Evolutionary conservation across 2,888 invertebrate genomes (phyloP).

Genomic region (Leucophenga montana): DNA sequence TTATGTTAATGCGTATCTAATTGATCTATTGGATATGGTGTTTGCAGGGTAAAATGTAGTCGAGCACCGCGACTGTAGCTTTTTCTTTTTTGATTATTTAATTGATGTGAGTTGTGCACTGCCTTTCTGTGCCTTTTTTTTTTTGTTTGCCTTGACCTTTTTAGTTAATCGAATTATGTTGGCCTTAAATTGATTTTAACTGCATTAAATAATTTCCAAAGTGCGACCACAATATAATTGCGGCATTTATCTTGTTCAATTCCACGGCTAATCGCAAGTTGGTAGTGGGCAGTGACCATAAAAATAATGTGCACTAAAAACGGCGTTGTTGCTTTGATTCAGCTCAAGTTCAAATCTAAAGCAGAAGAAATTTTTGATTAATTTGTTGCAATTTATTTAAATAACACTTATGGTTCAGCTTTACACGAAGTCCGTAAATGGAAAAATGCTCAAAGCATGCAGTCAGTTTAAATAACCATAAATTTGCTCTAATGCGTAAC

Average conservation of each 20-base stretch:
- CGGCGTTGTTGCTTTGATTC: background rate
- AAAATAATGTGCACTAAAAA: background rate
- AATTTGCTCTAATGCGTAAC: constrained; percentile 1
- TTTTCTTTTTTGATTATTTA: too few relatives aligned
- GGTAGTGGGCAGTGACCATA: constrained; percentile 1
- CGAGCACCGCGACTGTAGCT: too few relatives aligned
- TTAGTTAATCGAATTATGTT: background rate
- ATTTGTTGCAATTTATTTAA: constrained; percentile 17
- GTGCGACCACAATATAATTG: too few relatives aligned
- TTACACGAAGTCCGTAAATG: background rate
- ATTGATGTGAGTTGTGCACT: too few relatives aligned
- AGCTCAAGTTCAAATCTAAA: constrained; percentile 40
- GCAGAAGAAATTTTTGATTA: constrained; percentile 23
- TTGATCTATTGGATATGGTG: too few relatives aligned
- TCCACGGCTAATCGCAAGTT: too few relatives aligned
- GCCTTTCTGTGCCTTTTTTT: background rate
- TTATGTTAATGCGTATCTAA: too few relatives aligned
- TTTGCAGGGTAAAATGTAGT: too few relatives aligned
- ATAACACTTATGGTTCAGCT: too few relatives aligned
- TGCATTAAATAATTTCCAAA: too few relatives aligned
- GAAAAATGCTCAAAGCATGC: background rate
- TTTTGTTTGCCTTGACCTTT: constrained; percentile 21
- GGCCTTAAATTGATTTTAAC: background rate
- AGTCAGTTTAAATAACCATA: background rate
- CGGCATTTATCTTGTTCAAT: background rate